phyloP scores from a whole-genome alignment of 2,113 vertebrate species.

The Fregetta grallaria region DNA sequence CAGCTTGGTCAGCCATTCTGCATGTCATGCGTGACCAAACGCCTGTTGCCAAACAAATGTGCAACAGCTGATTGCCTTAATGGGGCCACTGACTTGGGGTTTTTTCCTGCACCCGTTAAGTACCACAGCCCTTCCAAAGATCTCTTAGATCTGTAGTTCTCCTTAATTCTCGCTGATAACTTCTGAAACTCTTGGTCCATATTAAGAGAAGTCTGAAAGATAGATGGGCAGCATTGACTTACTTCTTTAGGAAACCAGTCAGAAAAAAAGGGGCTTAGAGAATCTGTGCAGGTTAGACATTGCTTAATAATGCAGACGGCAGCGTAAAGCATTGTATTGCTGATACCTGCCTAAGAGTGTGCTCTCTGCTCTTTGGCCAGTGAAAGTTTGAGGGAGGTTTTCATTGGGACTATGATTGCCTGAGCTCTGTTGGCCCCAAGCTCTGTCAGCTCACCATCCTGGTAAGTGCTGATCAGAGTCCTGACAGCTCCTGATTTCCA shows the following conservation, averaged over 20 bases:
- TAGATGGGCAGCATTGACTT: background rate
- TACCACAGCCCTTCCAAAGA: background rate
- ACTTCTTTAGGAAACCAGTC: background rate
- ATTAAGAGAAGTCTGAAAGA: background rate
- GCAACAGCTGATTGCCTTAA: background rate
- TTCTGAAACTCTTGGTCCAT: background rate
- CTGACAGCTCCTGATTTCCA: background rate
- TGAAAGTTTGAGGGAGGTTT: background rate
- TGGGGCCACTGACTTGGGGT: background rate
- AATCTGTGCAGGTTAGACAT: background rate
- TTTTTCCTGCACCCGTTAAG: background rate
- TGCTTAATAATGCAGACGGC: rapidly evolving
- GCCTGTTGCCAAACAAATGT: background rate
- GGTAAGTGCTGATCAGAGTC: background rate
- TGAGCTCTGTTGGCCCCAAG: background rate
- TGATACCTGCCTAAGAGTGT: background rate
- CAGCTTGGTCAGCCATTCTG: background rate
- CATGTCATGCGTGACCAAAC: background rate
- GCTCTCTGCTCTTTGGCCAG: background rate
- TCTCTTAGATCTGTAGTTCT: background rate
- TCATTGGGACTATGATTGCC: background rate
- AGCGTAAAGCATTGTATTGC: background rate
- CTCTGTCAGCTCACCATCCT: background rate
- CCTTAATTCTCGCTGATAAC: background rate
- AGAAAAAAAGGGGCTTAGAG: background rate